These are phyloP conservation scores for Cydia splendana DNA, from an alignment of 1,140 invertebrate genomes.

Conservation along the genomic window DNA sequence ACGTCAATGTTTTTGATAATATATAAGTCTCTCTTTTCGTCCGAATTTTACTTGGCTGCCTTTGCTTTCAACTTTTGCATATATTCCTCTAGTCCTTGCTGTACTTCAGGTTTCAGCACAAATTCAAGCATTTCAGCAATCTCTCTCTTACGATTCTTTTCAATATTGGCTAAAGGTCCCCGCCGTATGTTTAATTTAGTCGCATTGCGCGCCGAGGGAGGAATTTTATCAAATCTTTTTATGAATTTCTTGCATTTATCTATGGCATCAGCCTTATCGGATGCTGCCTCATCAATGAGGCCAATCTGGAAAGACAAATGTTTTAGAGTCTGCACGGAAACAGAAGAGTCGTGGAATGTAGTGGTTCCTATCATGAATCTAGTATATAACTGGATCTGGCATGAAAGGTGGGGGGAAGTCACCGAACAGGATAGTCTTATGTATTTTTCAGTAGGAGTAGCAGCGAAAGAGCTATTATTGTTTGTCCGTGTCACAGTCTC, in stretches of 20 bases:
- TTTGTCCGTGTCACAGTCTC: too few relatives aligned
- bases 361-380: too few relatives aligned
- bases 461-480: too few relatives aligned
- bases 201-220: constrained; percentile 78
- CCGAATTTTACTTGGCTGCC: constrained; percentile 13
- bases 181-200: constrained; percentile 82
- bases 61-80: constrained; percentile 56
- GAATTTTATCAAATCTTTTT: constrained; percentile 80
- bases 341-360: too few relatives aligned
- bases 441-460: too few relatives aligned
- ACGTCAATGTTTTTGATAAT: constrained; percentile 23
- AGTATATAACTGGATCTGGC: too few relatives aligned
- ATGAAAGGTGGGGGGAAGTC: too few relatives aligned
- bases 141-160: constrained; percentile 81
- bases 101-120: constrained; percentile 81
- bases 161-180: constrained; percentile 76
- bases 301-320: constrained; percentile 74
- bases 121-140: constrained; percentile 80
- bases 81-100: constrained; percentile 83
- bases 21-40: not conserved
- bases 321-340: not conserved
- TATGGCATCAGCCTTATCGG: constrained; percentile 83
- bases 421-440: too few relatives aligned
- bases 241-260: constrained; percentile 83
- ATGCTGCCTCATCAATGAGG: constrained; percentile 87